phyloP scores from a whole-genome alignment of 2,113 vertebrate species.

The Etheostoma cragini region DNA sequence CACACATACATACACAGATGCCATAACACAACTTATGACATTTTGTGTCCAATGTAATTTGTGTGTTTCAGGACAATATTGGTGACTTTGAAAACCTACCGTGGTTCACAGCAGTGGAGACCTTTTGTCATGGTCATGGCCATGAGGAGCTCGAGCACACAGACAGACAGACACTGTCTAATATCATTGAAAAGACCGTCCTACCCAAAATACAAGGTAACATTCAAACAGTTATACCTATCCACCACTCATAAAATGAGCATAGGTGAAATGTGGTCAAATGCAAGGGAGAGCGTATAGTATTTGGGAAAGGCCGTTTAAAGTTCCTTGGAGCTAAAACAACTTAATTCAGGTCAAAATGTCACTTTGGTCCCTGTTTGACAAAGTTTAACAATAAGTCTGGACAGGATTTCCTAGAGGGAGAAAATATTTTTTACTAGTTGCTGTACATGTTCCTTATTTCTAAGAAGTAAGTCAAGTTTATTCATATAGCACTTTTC shows the following conservation, averaged over 20 bases:
- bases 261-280: not conserved
- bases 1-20: not conserved
- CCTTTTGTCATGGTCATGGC: conserved; percentile 85
- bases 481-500: too few relatives aligned
- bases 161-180: conserved; percentile 84
- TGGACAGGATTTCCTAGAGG: not conserved
- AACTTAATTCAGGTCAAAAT: not conserved
- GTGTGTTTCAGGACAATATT: conserved; percentile 76
- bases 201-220: conserved; percentile 91
- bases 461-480: not conserved
- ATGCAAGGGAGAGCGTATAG: not conserved
- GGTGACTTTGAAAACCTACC: conserved; percentile 86
- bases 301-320: not conserved
- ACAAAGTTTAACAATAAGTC: not conserved
- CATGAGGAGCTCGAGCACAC: conserved; percentile 76
- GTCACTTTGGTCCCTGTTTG: not conserved
- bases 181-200: conserved; percentile 88
- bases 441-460: not conserved
- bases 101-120: conserved; percentile 90
- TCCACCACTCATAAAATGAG: not conserved
- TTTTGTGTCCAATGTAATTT: not conserved
- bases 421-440: not conserved
- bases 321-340: not conserved
- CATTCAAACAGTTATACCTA: not conserved
- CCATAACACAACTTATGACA: not conserved